Conservation (phyloP, 2,113 vertebrate genomes). For the Pachyramphus minor region DNA sequence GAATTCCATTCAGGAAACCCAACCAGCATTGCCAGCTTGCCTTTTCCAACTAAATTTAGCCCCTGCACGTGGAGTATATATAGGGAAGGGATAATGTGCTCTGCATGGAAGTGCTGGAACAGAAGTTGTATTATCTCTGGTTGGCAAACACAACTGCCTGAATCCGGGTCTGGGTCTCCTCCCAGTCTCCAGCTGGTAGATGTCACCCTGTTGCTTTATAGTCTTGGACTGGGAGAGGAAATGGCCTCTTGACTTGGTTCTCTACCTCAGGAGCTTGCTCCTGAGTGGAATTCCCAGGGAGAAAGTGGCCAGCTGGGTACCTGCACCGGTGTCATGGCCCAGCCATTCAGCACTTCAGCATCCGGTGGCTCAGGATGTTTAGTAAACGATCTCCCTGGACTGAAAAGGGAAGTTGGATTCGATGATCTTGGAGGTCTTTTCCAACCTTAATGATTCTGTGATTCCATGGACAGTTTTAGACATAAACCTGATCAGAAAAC, state of each 20-base stretch:
- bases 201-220: not conserved
- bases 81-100: not conserved
- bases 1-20: not conserved
- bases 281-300: not conserved
- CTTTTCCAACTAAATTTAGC: not conserved
- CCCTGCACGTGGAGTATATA: fast-evolving
- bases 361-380: fast-evolving
- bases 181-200: not conserved
- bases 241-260: not conserved
- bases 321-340: fast-evolving
- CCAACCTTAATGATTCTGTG: not conserved
- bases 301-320: not conserved
- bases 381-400: not conserved
- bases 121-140: not conserved
- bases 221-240: not conserved
- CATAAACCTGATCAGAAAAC: not conserved
- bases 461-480: not conserved
- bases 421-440: not conserved
- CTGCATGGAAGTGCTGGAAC: not conserved
- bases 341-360: not conserved
- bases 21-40: not conserved
- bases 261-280: not conserved
- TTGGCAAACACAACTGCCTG: not conserved
- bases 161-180: not conserved
- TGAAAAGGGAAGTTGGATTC: not conserved